These are phyloP conservation scores for Nibea coibor DNA, from an alignment of 2,113 vertebrate species.

Conservation along the genomic window DNA sequence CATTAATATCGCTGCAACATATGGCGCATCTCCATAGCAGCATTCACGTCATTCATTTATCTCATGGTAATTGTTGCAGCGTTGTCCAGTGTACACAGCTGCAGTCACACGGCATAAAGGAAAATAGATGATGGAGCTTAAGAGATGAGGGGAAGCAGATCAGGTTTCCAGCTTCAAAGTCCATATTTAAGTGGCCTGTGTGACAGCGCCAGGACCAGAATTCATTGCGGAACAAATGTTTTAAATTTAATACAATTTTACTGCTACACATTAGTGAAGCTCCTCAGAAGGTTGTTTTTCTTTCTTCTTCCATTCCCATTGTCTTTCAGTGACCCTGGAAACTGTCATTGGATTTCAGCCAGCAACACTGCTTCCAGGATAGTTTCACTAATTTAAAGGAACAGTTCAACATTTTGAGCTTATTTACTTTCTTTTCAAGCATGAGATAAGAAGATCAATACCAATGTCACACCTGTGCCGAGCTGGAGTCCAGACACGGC, in stretches of 20 bases:
- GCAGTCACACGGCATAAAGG: constrained; percentile 1
- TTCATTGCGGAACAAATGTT: neutral
- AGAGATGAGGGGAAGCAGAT: neutral
- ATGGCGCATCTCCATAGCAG: constrained; percentile 47
- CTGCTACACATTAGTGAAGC: neutral
- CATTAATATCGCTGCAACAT: constrained; percentile 49
- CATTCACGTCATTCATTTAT: constrained; percentile 33
- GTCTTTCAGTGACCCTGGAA: neutral
- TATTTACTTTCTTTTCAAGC: too few species aligned
- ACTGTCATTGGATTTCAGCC: neutral
- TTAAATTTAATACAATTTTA: neutral
- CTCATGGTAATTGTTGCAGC: constrained; percentile 31
- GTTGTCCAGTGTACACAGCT: neutral
- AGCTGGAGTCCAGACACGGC: neutral
- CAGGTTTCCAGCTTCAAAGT: constrained; percentile 6
- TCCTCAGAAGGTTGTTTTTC: neutral
- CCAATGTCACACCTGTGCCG: neutral
- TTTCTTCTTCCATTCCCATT: neutral
- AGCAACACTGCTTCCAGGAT: too few species aligned
- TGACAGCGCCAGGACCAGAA: neutral
- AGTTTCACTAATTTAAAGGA: too few species aligned
- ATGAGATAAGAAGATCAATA: neutral
- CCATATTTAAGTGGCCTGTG: neutral
- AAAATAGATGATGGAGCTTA: neutral
- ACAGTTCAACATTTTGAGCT: too few species aligned